Percentiles rank a stretch among this genome's conserved stretches.
Evolutionary conservation across 2,113 vertebrate genomes (phyloP).

Genomic region (Podocnemis expansa): DNA sequence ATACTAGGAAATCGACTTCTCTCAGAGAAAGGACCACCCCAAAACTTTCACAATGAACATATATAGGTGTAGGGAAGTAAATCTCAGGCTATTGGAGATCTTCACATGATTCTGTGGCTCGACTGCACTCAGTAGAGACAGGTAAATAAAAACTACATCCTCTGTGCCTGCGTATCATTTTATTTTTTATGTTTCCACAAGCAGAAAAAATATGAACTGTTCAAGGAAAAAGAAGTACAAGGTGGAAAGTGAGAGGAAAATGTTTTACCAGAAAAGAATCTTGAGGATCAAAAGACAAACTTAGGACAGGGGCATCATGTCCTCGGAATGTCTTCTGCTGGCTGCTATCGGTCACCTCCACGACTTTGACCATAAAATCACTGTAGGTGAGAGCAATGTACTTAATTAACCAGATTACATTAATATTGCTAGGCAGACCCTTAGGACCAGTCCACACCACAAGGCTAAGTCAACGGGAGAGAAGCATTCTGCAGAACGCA

Average conservation of each 20-base stretch:
- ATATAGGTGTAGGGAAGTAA: not conserved
- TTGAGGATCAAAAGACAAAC: slow-evolving; percentile 92
- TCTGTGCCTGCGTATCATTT: not conserved
- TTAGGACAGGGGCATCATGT: slow-evolving; percentile 92
- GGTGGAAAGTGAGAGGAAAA: not conserved
- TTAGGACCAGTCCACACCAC: too few species aligned
- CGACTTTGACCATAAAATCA: slow-evolving; percentile 95
- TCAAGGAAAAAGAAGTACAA: not conserved
- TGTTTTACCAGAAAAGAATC: slow-evolving; percentile 89
- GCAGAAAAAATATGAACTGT: not conserved
- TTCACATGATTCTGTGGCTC: not conserved
- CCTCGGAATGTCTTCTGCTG: slow-evolving; percentile 94
- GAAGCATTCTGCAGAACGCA: too few species aligned
- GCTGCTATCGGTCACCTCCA: slow-evolving; percentile 92
- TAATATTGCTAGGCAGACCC: not conserved
- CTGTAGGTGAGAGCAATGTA: slow-evolving; percentile 69
- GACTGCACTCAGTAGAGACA: not conserved
- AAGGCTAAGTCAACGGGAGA: too few species aligned
- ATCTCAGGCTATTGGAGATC: not conserved
- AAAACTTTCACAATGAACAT: not conserved
- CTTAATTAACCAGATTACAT: not conserved
- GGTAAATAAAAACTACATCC: not conserved
- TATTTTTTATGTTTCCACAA: not conserved
- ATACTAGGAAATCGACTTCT: not conserved
- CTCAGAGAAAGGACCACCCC: not conserved